Base-by-base conservation (phyloP, 2,113 vertebrate species). In the Scophthalmus maximus region DNA sequence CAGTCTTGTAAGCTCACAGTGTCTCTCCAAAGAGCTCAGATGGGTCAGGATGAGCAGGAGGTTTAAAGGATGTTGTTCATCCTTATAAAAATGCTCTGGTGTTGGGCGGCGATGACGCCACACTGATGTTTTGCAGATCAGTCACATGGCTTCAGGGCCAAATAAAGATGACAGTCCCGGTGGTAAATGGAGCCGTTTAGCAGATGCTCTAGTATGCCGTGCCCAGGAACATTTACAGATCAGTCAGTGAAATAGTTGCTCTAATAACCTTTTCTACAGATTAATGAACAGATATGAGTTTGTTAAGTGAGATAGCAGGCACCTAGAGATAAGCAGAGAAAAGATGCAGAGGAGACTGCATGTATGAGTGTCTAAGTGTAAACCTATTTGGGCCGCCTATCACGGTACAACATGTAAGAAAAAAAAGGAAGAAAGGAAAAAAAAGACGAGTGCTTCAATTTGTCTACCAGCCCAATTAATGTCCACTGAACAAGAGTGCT, bases 1-100 rank as follows among this genome's bases (percentile, higher is more conserved):
- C 81, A 73, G 72, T 86, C 76, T 79, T 65, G 67, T 74, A 64
- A 60, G 76, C 86, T 90, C 89, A 92, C 89, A 91, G 90, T 88
- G 89, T 84, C 82, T 89, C 81, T 79, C 66, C 57, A 60, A 62
- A 74, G 51, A 73, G 70, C 64, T 67, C 47, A 64, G 73, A 55
- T 58, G 50, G 58, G 69, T 46, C 49, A 47, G 60, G 69, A 34
- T 53, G 59, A 17, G 29, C 47, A 44, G 44, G 25, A 79, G 87
- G 65, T 73, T 75, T 72, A 60, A 70, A 76, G 55, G 67, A 78
- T 49, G 36, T 61, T 70, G 36, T n/a, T n/a, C n/a, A n/a, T n/a
- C n/a, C n/a, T n/a, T n/a, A 85, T 69, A 72, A 88, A 87, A 27
- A 60, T 78, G 51, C 60, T 46, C 34, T 36, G 36, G 84, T 89